Base-by-base conservation (phyloP, 1,140 invertebrate genomes). In the Planococcus citri region DNA sequence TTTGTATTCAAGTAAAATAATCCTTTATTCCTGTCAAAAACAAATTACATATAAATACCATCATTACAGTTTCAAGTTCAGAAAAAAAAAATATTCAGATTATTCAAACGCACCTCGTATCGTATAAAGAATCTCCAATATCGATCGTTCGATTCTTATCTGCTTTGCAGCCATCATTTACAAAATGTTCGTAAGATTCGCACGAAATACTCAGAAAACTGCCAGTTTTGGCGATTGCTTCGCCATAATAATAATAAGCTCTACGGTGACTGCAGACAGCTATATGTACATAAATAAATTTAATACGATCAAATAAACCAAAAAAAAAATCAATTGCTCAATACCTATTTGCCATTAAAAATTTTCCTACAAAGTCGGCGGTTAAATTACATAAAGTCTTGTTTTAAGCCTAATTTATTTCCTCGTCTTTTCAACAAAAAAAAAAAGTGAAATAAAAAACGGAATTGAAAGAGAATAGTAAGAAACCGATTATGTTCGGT, bases 201-300 rank as follows among this genome's bases (percentile, higher is more conserved):
- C 86, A 88, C 2, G 80, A 77, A 0, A 82, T 75, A 0, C 82
- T 82, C 0, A 78, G 74, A 71, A 82, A 82, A 21, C 72, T 74
- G 33, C 74, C 68, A 20, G 73, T 72, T 2, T 67, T 57, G 17
- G 58, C 78, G 57, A 83, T 77, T 14, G 80, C 80, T 69, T 83
- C 82, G 0, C 76, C 80, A 75, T 80, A 82, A 25, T 80, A 78
- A 71, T 80, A 78, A 71, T 81, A 80, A 1, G 81, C 80, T 70
- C 81, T 74, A 3, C 80, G 76, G 71, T 82, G 81, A 71, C 80
- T 81, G 38, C 80, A 81, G 14, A 80, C 80, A 71, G 78, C 80
- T 80, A 70, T 67, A 70, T 25, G 10, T 51, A 14, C 17, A 51
- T 51, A 6, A 51, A 51, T 6, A 6, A 51, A n/a, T 51, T 9